phyloP scores from a whole-genome alignment of 2,888 invertebrate genomes.

The Altica lythri region DNA sequence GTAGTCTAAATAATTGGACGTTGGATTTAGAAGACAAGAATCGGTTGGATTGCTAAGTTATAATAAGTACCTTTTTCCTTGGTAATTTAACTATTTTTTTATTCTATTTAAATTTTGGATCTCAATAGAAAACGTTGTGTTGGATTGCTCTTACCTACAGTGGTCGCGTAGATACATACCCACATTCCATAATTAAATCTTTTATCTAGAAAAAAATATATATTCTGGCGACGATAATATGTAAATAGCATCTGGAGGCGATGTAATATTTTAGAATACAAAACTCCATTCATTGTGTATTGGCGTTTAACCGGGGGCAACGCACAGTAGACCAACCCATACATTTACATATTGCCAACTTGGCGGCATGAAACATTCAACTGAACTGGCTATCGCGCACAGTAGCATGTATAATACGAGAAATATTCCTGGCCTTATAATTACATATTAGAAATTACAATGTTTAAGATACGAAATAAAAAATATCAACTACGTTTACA shows the following conservation, averaged over 20 bases:
- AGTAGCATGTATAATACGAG: slow-evolving; percentile 58
- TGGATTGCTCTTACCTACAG: too few relatives aligned
- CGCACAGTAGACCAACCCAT: slow-evolving; percentile 34
- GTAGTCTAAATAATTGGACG: too few relatives aligned
- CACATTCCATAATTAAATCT: slow-evolving; percentile 14
- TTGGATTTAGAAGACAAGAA: too few relatives aligned
- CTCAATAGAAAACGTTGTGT: too few relatives aligned
- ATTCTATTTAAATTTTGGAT: too few relatives aligned
- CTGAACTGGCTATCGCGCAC: slow-evolving; percentile 46
- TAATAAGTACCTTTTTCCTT: too few relatives aligned
- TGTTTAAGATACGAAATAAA: slow-evolving; percentile 54
- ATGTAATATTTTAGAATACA: slow-evolving; percentile 38
- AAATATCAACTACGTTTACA: slow-evolving; percentile 35
- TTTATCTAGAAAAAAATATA: slow-evolving; percentile 24
- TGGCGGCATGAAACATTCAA: slow-evolving; percentile 26
- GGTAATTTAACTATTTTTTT: too few relatives aligned
- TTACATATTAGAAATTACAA: slow-evolving; percentile 58
- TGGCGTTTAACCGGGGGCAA: slow-evolving; percentile 35
- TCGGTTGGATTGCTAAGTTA: too few relatives aligned
- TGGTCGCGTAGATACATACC: slow-evolving; percentile 2
- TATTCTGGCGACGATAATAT: slow-evolving; percentile 38
- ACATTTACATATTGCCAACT: slow-evolving; percentile 29
- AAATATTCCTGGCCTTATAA: slow-evolving; percentile 54
- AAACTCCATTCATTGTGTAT: slow-evolving; percentile 40
- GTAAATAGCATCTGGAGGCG: slow-evolving; percentile 38